These are phyloP conservation scores for Diachasmimorpha longicaudata DNA, from an alignment of 1,140 invertebrate species.

Conservation along the genomic window DNA sequence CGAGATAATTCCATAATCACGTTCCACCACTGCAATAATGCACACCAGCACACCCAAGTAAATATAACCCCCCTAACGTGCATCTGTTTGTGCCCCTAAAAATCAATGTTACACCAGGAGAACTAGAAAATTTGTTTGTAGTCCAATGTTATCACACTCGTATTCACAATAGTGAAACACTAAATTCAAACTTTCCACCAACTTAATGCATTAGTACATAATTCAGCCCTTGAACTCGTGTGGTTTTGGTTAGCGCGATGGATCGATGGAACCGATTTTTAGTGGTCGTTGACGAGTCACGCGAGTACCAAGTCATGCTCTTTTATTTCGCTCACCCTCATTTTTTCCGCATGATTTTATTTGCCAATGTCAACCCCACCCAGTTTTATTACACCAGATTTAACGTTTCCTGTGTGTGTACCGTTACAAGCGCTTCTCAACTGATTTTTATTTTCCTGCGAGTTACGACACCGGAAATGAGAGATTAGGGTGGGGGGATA, in stretches of 20 bases:
- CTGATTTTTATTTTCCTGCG: too few relatives aligned
- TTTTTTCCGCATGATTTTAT: background rate
- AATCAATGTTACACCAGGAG: background rate
- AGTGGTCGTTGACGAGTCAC: slow-evolving; percentile 10
- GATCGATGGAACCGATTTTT: slow-evolving; percentile 12
- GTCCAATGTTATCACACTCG: too few relatives aligned
- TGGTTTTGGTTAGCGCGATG: background rate
- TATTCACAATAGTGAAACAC: background rate
- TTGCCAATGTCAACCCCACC: slow-evolving; percentile 10
- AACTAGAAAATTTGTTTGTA: background rate
- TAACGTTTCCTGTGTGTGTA: too few relatives aligned
- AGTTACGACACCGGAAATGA: too few relatives aligned
- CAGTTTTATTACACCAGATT: background rate
- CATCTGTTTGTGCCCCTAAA: background rate
- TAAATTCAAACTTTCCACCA: background rate
- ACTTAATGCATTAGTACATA: background rate
- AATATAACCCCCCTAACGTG: too few relatives aligned
- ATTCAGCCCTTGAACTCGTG: background rate
- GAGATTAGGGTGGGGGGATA: too few relatives aligned
- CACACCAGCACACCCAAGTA: too few relatives aligned
- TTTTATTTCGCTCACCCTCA: background rate
- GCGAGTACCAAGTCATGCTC: background rate
- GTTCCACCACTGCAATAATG: too few relatives aligned
- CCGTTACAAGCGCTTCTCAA: too few relatives aligned
- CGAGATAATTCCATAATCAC: too few relatives aligned